Base-by-base conservation (phyloP, 1,140 invertebrate species). In the Phthorimaea operculella region DNA sequence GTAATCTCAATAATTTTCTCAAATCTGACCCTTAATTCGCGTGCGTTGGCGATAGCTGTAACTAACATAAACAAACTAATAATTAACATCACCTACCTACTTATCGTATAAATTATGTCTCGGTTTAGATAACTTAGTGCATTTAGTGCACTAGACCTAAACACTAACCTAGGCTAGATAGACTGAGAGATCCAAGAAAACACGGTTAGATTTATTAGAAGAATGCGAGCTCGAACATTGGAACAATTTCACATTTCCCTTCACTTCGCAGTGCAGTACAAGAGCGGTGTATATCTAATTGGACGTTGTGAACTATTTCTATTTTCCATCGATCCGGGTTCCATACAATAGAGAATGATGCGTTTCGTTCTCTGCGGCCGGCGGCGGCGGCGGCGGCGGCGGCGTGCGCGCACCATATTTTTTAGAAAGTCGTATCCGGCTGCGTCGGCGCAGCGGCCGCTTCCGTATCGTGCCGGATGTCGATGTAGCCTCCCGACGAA, bases 341-440 rank as follows among this genome's bases (percentile, higher is more conserved):
- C 36, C n/a, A n/a, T 47, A 47, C 44, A 47, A 47, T 47, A 47
- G 16, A 47, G 44, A 47, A 42, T 4, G 44, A 47, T 47, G 11
- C 8, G 44, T 47, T 15, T 47, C 44, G 44, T 47, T 47, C 44
- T 8, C 44, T 47, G 11, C 15, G 16, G 15, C 21, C 44, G 51
- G 56, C 56, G 58, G 59, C 61, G 54, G 62, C 60, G 63, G 21
- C 21, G 16, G 15, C 44, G 51, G 56, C 56, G 58, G 60, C 61
- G 55, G 62, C 60, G 64, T 49, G 66, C 69, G 72, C 66, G 63
- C 58, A 64, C 69, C 62, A 73, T 75, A 76, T 79, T 80, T 78
- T 83, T 83, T 83, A 83, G 80, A 83, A 83, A 83, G 80, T 80
- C 53, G 70, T 72, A 82, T 82, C 80, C 80, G 80, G 76, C 69